Base-by-base conservation (phyloP, 2,113 vertebrate species). In the Nerophis lumbriciformis region DNA sequence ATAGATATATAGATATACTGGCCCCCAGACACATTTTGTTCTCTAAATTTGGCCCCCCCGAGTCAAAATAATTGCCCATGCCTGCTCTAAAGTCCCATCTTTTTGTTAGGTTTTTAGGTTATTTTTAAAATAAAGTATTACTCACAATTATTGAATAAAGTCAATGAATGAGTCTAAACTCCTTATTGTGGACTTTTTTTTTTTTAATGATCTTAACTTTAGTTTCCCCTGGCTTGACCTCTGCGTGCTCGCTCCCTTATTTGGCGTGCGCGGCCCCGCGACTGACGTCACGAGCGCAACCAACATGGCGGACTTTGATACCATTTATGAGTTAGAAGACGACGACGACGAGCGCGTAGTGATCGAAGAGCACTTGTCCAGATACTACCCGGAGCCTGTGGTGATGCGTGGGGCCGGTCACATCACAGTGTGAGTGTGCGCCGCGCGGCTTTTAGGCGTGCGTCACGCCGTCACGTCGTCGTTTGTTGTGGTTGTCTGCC, bases 301-400 rank as follows among this genome's bases (percentile, higher is more conserved):
- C 92, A 96, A 97, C 91, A 98, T 98, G 96, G 95, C 95, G 92
- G 96, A 97, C 89, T 97, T 98, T 89, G 95, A 98, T 90, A 96
- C 94, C 77, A 98, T 98, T 92, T 97, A 94, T 73, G 96, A 98
- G 90, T 90, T 98, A 86, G 96, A 97, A 90, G 95, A 89, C 82
- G 87, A 97, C 65, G 94, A 97, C 45, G 94, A 94, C 63, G 94
- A 94, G 55, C 91, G 87, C 39, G 92, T 95, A 85, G 93, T 93
- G 84, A 94, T 92, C 59, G 94, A 96, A 54, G 94, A 97, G 63
- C 88, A 93, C 82, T 83, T 95, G 39, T 88, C 90, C 74, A 92
- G 93, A 89, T 93, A 92, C 68, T 94, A 91, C 51, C 94, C 94
- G 14, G 95, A 98, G 77, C 94, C 96, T 6, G 94, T 98, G 76